Evolutionary conservation across 2,888 invertebrate species (phyloP).

Genomic region (Platycheirus albimanus): DNA sequence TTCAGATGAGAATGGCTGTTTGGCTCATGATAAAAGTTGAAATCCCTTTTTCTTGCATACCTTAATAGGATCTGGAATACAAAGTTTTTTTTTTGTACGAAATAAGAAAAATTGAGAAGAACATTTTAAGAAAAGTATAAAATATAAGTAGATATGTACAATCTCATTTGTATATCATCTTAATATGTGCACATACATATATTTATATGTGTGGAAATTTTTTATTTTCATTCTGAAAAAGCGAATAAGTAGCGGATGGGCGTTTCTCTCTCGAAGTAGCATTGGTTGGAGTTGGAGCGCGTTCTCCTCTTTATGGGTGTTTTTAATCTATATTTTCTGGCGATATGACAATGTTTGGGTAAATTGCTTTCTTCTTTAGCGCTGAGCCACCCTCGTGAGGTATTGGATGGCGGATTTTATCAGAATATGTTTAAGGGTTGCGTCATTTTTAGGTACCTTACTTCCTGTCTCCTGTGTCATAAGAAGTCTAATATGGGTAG

Average conservation of each 20-base stretch:
- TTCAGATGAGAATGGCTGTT: slow-evolving; percentile 70
- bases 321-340: slow-evolving; percentile 61
- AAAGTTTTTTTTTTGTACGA: slow-evolving; percentile 49
- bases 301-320: slow-evolving; percentile 39
- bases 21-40: slow-evolving; percentile 71
- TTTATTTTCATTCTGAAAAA: slow-evolving; percentile 8
- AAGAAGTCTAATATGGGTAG: too few relatives aligned
- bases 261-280: slow-evolving; percentile 63
- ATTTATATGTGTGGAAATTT: slow-evolving; percentile 36
- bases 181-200: slow-evolving; percentile 52
- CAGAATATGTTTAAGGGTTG: background rate
- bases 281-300: slow-evolving; percentile 50
- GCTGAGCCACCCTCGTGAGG: background rate
- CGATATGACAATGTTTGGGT: slow-evolving; percentile 48
- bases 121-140: slow-evolving; percentile 51
- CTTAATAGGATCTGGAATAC: slow-evolving; percentile 65
- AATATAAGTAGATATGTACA: slow-evolving; percentile 25
- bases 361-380: slow-evolving; percentile 56
- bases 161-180: slow-evolving; percentile 72
- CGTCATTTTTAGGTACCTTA: too few relatives aligned
- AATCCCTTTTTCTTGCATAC: slow-evolving; percentile 62
- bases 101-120: slow-evolving; percentile 33
- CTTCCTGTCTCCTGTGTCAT: too few relatives aligned
- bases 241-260: slow-evolving; percentile 47
- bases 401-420: background rate